A percentile compares a stretch with the other conserved stretches of the same genome.
Conservation (phyloP, 2,113 vertebrate genomes). For the Lasiurus borealis region DNA sequence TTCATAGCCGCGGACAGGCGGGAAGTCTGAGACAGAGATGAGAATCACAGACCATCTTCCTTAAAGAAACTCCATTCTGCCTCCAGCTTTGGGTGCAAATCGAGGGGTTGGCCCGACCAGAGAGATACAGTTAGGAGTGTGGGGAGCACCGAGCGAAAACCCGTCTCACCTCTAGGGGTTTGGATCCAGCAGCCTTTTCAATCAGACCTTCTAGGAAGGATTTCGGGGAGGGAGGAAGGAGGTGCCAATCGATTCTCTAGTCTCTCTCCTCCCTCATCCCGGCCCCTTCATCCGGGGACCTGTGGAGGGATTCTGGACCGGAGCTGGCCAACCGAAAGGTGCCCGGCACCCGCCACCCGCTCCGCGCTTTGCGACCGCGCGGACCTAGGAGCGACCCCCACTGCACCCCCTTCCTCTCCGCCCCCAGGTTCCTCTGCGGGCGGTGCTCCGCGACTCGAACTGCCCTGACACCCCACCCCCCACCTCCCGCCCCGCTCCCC, state of each 20-base stretch:
- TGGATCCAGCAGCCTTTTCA: not conserved
- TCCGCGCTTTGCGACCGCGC: not conserved
- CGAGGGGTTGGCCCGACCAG: not conserved
- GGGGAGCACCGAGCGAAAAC: not conserved
- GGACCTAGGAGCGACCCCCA: not conserved
- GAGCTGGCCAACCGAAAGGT: slow-evolving; percentile 61
- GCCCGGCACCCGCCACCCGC: not conserved
- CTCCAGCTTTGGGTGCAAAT: not conserved
- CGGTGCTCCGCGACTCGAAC: not conserved
- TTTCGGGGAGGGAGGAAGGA: not conserved
- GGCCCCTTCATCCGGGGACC: slow-evolving; percentile 18
- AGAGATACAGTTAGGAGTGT: too few species aligned
- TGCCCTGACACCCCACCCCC: too few species aligned
- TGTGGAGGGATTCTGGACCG: not conserved
- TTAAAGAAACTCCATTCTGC: not conserved
- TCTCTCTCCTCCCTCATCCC: not conserved
- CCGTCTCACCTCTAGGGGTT: slow-evolving; percentile 36
- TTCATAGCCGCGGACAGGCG: not conserved
- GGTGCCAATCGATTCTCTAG: not conserved
- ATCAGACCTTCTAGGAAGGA: not conserved
- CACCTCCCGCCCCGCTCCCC: too few species aligned
- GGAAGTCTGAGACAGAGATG: not conserved
- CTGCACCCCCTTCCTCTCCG: not conserved
- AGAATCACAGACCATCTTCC: not conserved
- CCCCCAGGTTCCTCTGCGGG: not conserved